These are phyloP conservation scores for Trematomus loennbergii DNA, from an alignment of 2,113 vertebrate genomes.

Conservation along the genomic window DNA sequence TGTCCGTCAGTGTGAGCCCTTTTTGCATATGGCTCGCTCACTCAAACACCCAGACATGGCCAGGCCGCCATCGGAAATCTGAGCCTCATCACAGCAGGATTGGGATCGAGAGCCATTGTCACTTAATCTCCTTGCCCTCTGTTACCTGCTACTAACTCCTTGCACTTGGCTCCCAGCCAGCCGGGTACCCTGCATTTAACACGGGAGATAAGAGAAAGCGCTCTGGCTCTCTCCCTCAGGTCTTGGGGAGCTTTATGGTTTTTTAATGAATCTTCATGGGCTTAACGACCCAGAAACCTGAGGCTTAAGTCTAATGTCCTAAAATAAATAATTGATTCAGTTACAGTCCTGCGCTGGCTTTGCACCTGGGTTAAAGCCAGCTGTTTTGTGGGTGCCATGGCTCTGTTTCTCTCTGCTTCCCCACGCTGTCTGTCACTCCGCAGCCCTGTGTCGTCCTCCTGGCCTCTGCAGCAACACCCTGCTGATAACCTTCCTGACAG, in stretches of 20 bases:
- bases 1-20: constrained; percentile 24
- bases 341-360: constrained; percentile 43
- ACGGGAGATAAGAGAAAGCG: constrained; percentile 59
- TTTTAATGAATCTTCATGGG: constrained; percentile 75
- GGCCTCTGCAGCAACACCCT: constrained; percentile 54
- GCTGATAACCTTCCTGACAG: constrained; percentile 80
- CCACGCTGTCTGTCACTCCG: constrained; percentile 30
- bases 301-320: constrained; percentile 60
- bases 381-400: constrained; percentile 45
- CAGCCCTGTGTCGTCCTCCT: constrained; percentile 39
- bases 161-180: constrained; percentile 60
- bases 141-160: constrained; percentile 54
- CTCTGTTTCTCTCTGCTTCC: constrained; percentile 26
- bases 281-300: constrained; percentile 70
- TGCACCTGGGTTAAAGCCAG: constrained; percentile 38
- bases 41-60: constrained; percentile 40
- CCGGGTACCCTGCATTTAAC: constrained; percentile 44
- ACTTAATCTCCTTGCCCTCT: constrained; percentile 64
- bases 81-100: constrained; percentile 42
- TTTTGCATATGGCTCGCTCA: constrained; percentile 18
- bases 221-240: constrained; percentile 41
- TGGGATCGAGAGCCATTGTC: constrained; percentile 48
- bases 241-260: constrained; percentile 61
- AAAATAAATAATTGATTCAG: constrained; percentile 75
- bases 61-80: constrained; percentile 53